Base-by-base conservation (phyloP, 2,113 vertebrate species). In the Hiodon tergisus region DNA sequence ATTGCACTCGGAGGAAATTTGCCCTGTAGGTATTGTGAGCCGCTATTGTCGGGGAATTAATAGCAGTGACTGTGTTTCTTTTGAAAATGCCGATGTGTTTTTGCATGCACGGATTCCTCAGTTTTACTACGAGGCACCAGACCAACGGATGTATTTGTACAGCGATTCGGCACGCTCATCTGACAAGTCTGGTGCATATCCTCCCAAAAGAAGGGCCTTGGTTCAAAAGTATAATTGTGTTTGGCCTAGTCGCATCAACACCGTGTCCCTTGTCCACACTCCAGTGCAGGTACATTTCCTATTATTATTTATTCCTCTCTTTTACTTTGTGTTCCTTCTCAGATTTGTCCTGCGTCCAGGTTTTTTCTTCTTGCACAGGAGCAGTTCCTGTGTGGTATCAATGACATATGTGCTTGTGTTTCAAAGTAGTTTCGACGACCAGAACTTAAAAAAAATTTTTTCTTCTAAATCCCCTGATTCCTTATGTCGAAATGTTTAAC, bases 1-100 rank as follows among this genome's bases (percentile, higher is more conserved):
- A 70, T 78, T 78, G 52, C 55, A 31, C 73, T 69, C 77, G 16
- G 54, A 78, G 62, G 73, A 77, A 82, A 71, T 81, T 81, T 85
- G 80, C 80, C 84, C 80, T 76, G 68, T 77, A 83, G 83, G 81
- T 87, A 79, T 85, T 83, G 83, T 82, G 84, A 81, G 74, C 80
- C 73, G 57, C 79, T 79, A 82, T 81, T 86, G 79, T 85, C 78
- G 71, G 81, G 75, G 63, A 78, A 78, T 85, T 85, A 83, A 88
- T 82, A 83, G 74, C 70, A 70, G 67, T 67, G 73, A 72, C 59
- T 80, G 55, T 78, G 11, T 79, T 80, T 59, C 70, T 13, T 81
- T 67, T 48, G 74, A 79, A 76, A 59, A 58, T 47, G 67, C 54
- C 51, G 17, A 63, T 79, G 69, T 58, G 50, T 58, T 0, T 77